Percentiles rank a stretch among this genome's conserved stretches.
Evolutionary conservation across 2,113 vertebrate species (phyloP).

Genomic region (Sylvilagus bachmani): DNA sequence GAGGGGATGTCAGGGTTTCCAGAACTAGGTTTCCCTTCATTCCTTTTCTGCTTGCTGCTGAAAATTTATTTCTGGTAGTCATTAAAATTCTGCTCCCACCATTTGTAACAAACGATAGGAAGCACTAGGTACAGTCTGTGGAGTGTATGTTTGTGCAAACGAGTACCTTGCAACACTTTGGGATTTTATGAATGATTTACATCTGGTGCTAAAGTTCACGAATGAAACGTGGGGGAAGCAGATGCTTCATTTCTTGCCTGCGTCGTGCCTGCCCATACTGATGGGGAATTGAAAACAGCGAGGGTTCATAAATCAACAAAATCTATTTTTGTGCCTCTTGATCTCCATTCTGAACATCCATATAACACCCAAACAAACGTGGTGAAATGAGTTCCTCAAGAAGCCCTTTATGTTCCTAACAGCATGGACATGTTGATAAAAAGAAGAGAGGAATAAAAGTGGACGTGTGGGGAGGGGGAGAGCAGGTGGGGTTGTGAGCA

Average conservation of each 20-base stretch:
- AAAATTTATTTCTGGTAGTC: slow-evolving; percentile 83
- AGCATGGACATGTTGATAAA: slow-evolving; percentile 82
- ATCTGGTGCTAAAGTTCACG: slow-evolving; percentile 91
- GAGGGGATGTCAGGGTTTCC: neutral
- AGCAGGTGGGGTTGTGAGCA: neutral
- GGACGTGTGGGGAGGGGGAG: neutral
- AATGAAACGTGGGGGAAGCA: slow-evolving; percentile 88
- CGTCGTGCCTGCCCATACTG: slow-evolving; percentile 88
- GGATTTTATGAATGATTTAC: slow-evolving; percentile 91
- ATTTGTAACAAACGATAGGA: slow-evolving; percentile 85
- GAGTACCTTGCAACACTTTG: slow-evolving; percentile 86
- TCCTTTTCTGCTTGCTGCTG: neutral
- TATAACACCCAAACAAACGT: slow-evolving; percentile 86
- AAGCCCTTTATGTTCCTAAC: slow-evolving; percentile 85
- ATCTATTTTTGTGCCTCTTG: slow-evolving; percentile 87
- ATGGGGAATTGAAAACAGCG: slow-evolving; percentile 87
- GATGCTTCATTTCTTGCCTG: slow-evolving; percentile 88
- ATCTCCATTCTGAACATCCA: slow-evolving; percentile 87
- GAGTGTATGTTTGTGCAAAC: slow-evolving; percentile 86
- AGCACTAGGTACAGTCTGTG: slow-evolving; percentile 82
- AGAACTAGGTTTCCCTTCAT: neutral
- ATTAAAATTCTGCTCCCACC: slow-evolving; percentile 86
- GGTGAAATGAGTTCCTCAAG: slow-evolving; percentile 85
- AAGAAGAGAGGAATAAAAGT: slow-evolving; percentile 26
- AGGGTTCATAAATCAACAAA: slow-evolving; percentile 88